These are phyloP conservation scores for Chloroclysta siterata DNA, from an alignment of 2,888 invertebrate species.

Conservation along the genomic window DNA sequence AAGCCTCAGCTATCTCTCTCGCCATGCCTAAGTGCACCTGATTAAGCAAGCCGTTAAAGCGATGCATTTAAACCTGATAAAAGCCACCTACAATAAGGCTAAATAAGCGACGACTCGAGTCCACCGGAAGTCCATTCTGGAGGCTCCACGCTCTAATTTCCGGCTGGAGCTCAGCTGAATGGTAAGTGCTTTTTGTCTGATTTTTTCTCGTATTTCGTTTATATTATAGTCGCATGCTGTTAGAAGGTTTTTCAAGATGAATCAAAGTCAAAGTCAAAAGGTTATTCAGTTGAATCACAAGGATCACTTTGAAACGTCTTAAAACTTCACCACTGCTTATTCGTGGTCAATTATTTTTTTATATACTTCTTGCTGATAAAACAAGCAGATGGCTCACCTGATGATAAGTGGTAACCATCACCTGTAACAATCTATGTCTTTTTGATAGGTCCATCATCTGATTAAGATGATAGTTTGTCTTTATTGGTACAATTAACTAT, in stretches of 20 bases:
- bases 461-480: no score
- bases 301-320: no score
- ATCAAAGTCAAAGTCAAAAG: neutral
- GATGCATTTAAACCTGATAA: slow-evolving; percentile 44
- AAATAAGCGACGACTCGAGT: slow-evolving; percentile 51
- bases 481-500: no score
- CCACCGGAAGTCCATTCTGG: slow-evolving; percentile 64
- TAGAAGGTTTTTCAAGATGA: slow-evolving; percentile 8
- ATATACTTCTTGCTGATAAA: no score
- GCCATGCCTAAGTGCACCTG: slow-evolving; percentile 6
- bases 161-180: slow-evolving; percentile 53
- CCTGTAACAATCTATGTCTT: no score
- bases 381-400: no score
- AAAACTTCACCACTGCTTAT: neutral
- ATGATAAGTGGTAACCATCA: no score
- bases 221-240: slow-evolving; percentile 16
- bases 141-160: slow-evolving; percentile 65
- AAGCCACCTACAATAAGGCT: slow-evolving; percentile 54
- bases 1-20: no score
- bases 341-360: no score
- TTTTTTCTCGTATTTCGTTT: slow-evolving; percentile 39
- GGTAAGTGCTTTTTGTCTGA: slow-evolving; percentile 48
- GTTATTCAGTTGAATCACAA: neutral
- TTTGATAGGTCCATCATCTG: no score
- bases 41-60: slow-evolving; percentile 18